Evolutionary conservation across 2,113 vertebrate species (phyloP).

Genomic region (Notothenia coriiceps): DNA sequence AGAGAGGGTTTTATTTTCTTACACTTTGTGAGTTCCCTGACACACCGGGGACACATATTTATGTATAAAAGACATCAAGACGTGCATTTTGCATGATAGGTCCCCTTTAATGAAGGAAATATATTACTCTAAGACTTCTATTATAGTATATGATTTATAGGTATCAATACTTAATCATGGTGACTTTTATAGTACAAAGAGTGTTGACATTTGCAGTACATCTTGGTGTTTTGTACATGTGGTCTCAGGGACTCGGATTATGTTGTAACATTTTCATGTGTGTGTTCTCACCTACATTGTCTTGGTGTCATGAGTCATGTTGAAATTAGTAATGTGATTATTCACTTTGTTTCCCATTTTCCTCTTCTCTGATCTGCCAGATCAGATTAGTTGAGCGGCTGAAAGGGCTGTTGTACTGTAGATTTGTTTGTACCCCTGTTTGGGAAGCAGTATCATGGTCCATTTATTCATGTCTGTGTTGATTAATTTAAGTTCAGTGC

Average conservation of each 20-base stretch:
- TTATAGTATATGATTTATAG: too few relatives aligned
- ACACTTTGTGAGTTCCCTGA: too few relatives aligned
- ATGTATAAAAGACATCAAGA: too few relatives aligned
- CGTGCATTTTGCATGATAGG: too few relatives aligned
- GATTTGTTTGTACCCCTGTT: slow-evolving; percentile 49
- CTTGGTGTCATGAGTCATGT: slow-evolving; percentile 26
- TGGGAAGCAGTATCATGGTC: slow-evolving; percentile 55
- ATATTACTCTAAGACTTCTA: too few relatives aligned
- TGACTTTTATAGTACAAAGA: too few relatives aligned
- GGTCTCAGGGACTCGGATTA: background rate
- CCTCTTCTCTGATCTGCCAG: slow-evolving; percentile 24
- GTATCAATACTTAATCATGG: too few relatives aligned
- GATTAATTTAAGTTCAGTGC: slow-evolving; percentile 56
- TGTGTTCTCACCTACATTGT: slow-evolving; percentile 35
- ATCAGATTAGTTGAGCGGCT: slow-evolving; percentile 50
- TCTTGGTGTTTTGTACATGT: background rate
- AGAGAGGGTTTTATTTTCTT: too few relatives aligned
- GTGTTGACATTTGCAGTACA: background rate
- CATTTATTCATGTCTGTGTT: slow-evolving; percentile 66
- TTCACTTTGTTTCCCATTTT: slow-evolving; percentile 30
- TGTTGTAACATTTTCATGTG: background rate
- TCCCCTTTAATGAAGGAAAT: too few relatives aligned
- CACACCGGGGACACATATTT: too few relatives aligned
- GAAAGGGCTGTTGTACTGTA: slow-evolving; percentile 9
- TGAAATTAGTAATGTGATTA: slow-evolving; percentile 46